phyloP scores from a whole-genome alignment of 2,797 vertebrate genomes.

The Tolypeutes matacus region DNA sequence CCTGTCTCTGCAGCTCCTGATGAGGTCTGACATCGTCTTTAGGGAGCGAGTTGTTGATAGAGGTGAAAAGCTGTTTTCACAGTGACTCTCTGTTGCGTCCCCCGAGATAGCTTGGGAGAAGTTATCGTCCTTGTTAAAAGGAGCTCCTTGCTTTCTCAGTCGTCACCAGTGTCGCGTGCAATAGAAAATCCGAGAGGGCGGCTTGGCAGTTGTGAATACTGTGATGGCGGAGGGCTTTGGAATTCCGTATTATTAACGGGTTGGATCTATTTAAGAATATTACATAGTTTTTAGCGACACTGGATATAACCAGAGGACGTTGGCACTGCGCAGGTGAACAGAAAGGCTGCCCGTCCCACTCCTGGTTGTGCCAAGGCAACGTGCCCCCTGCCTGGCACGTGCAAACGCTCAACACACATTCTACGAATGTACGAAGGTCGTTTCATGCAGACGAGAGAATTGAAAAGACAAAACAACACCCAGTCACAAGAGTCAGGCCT shows the following conservation, averaged over 20 bases:
- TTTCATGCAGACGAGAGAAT: accelerated
- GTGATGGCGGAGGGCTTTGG: not conserved
- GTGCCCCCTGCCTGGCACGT: accelerated
- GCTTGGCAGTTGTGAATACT: accelerated
- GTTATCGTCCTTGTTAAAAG: not conserved
- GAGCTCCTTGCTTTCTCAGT: accelerated
- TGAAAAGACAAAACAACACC: not conserved
- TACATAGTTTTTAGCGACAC: not conserved
- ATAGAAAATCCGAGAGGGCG: accelerated
- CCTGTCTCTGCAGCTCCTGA: not conserved
- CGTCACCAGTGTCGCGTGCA: accelerated
- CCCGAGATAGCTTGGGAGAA: accelerated
- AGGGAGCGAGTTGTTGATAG: constrained; percentile 56
- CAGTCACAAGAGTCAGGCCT: accelerated
- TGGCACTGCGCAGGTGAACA: no score
- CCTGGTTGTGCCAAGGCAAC: accelerated
- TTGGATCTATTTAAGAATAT: not conserved
- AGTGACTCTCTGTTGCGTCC: not conserved
- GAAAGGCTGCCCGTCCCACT: accelerated
- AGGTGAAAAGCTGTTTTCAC: not conserved
- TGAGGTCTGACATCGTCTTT: constrained; percentile 53
- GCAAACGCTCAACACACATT: accelerated
- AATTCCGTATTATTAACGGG: accelerated
- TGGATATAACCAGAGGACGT: accelerated
- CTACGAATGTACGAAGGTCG: accelerated